Evolutionary conservation across 2,113 vertebrate genomes (phyloP), one percentile per base, ranked within the genome.

Genomic region (Gopherus evgoodei): DNA sequence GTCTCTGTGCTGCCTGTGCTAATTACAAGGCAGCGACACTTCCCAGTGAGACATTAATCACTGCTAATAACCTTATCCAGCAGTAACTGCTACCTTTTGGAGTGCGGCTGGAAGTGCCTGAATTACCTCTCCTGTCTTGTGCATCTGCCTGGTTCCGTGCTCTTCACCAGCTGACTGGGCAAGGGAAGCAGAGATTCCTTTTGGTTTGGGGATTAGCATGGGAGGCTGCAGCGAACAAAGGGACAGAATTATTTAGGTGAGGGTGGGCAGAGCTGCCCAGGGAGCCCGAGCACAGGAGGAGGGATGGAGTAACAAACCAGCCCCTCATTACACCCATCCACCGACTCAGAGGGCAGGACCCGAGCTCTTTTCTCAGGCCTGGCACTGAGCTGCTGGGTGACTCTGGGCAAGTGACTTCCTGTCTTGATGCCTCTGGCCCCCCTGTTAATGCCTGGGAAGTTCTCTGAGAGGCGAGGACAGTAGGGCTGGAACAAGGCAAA

Each of bases 261-360:
- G 1, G 11, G 42, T 47, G 42, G 75, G 75, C 75, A 76, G 75
- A 14, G 75, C 42, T 14, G 24, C 38, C n/a, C 42, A 5, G n/a
- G 3, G 9, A 75, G 19, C 69, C 35, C 9, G 2, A 24, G 62
- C 35, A 3, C 35, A 72, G 19, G n/a, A 72, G n/a, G n/a, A 69
- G 9, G 65, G 7, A 38, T 17, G 9, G 21, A 10, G n/a, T 4
- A 38, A 72, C 35, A 21, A n/a, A 38, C 35, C 38, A 42, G 75
- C 75, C 42, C 11, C 24, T 76, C 12, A 12, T 13, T 44, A 44
- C 75, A 76, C 11, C 42, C 75, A 27, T 2, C 44, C 42, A 8
- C 38, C 11, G 1, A 44, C 3, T 42, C 38, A 5, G 38, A 3
- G 17, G 2, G 2, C 59, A 62, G 35, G 62, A 17, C 5, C 2